These are phyloP conservation scores for Oryzias sinensis DNA, from an alignment of 2,797 vertebrate species.

Conservation along the genomic window DNA sequence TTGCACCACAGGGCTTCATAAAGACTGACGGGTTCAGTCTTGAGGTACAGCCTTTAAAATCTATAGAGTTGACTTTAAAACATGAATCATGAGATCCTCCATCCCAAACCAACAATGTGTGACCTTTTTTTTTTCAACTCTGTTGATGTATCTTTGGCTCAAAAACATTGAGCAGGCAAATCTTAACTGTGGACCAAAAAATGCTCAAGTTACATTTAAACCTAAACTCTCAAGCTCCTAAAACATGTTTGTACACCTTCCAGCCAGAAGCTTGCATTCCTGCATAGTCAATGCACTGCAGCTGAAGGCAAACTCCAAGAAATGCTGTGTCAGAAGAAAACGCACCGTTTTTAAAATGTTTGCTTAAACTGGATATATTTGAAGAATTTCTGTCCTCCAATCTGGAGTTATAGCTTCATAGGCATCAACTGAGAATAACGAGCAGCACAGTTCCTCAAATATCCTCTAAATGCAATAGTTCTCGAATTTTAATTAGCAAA, in stretches of 20 bases:
- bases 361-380: too few species aligned
- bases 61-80: not conserved
- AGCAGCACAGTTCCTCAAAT: too few species aligned
- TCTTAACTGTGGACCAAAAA: not conserved
- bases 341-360: too few species aligned
- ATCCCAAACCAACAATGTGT: not conserved
- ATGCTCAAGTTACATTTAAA: slow-evolving; percentile 7
- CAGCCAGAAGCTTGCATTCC: slow-evolving; percentile 33
- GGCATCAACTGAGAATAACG: too few species aligned
- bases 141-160: not conserved
- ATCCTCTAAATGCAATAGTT: too few species aligned
- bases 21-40: slow-evolving; percentile 37
- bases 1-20: slow-evolving; percentile 57
- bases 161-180: slow-evolving; percentile 5
- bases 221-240: slow-evolving; percentile 3
- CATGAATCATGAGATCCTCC: slow-evolving; percentile 4
- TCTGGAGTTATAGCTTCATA: too few species aligned
- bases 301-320: slow-evolving; percentile 6
- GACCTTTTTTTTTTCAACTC: not conserved
- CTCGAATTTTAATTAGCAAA: too few species aligned
- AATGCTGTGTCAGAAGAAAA: slow-evolving; percentile 23
- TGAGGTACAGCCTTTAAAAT: slow-evolving; percentile 17
- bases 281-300: slow-evolving; percentile 8
- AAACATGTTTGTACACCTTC: not conserved
- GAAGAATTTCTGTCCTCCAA: too few species aligned